Evolutionary conservation across 1,140 invertebrate genomes (phyloP), one percentile per base, ranked within the genome.

Genomic region (Neodiprion lecontei): DNA sequence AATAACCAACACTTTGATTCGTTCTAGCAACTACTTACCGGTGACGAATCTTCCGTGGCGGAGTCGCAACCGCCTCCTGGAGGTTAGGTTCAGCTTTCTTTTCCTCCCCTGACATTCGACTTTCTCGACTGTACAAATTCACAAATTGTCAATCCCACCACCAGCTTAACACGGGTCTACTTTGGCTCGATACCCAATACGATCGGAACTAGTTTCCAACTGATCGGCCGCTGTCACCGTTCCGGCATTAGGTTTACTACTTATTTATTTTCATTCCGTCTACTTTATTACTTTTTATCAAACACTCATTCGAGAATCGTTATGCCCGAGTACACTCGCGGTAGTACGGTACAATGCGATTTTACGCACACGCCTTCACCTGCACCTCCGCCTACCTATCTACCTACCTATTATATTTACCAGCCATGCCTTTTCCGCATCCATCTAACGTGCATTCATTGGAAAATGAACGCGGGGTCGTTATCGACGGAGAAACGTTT

Each of bases 1-100:
- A 8, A 70, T 70, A 70, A 70, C 65, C 69, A 53, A 23, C 48
- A 40, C 28, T 50, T 12, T 40, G 10, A 21, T n/a, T 28, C 7
- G 28, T 69, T 69, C 50, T 0, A 74, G 47, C 14, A 61, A 21
- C 67, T 48, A 80, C 86, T 87, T 72, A 88, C 87, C 87, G 85
- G 81, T 88, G 87, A 80, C 87, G 86, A 79, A 87, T 87, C 75
- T 83, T 87, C 47, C 87, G 85, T 77, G 80, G 83, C 68, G 82
- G 80, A 72, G 82, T 77, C 68, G 78, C 11, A 69, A 21, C 75
- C 28, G 75, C 82, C 80, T 80, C 78, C 74, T 80, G 78, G 81
- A 88, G 86, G 85, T 88, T 88, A 86, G 83, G 78, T 79, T 82
- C 78, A 69, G 73, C 72, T 73, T 76, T 81, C 40, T 68, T 69